A percentile compares a stretch with the other conserved stretches of the same genome.
These are phyloP conservation scores for Dryobates pubescens DNA, from an alignment of 2,797 vertebrate genomes.

Conservation along the genomic window DNA sequence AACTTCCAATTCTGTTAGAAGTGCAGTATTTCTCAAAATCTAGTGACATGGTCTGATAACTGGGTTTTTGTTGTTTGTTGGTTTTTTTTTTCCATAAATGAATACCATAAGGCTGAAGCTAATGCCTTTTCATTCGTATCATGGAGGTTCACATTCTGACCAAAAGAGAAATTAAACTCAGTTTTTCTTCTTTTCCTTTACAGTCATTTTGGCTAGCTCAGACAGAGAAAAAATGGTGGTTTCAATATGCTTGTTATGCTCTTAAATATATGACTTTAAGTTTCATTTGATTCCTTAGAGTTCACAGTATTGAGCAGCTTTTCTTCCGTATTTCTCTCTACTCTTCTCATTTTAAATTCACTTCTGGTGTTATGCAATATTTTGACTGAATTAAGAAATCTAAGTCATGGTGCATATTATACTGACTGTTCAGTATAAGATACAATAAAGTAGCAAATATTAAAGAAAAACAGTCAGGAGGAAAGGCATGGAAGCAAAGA, in stretches of 20 bases:
- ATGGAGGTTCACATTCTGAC: background rate
- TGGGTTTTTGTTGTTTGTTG: background rate
- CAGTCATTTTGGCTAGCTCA: fast-evolving
- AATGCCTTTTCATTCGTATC: background rate
- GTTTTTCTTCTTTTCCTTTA: background rate
- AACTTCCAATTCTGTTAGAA: background rate
- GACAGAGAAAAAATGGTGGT: background rate
- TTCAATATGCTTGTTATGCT: background rate
- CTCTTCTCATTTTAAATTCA: background rate
- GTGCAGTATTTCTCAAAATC: background rate
- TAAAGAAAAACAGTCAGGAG: background rate
- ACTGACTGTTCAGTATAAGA: background rate
- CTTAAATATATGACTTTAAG: background rate
- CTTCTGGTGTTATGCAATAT: background rate
- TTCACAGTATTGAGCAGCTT: fast-evolving
- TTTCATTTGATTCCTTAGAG: background rate
- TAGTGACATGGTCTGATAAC: background rate
- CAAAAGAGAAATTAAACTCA: background rate
- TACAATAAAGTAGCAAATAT: background rate
- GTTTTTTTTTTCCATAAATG: background rate
- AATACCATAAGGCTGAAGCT: background rate
- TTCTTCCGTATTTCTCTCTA: background rate
- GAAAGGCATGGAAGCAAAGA: background rate
- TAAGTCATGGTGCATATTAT: background rate
- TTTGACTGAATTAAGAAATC: background rate